Base-by-base conservation (phyloP, 2,888 invertebrate species). In the Myathropa florea region DNA sequence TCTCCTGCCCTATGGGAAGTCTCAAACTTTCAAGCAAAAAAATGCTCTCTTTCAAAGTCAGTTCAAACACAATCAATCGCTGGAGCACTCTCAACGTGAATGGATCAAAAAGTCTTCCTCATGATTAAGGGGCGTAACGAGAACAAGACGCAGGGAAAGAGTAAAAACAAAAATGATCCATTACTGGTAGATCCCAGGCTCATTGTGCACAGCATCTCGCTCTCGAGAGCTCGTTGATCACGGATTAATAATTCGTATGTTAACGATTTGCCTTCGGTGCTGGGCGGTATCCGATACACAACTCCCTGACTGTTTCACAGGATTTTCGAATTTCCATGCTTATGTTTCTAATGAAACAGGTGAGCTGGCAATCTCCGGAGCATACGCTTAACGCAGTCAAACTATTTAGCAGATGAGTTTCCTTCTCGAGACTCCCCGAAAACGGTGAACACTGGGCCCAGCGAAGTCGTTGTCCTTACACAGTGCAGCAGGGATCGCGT, bases 191-290 rank as follows among this genome's bases (percentile, higher is more conserved):
- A 77, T 70, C 81, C 59, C 72, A 82, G 61, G 53, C 63, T 23
- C 70, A 55, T 77, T 77, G 77, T 83, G 60, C 12, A 67, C 14
- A 63, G 53, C 64, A 46, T 76, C 72, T 68, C 59, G 46, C 28
- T 1, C 24, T 10, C 24, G 57, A 57, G 57, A 85, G 73, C 85
- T 85, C 64, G 82, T 85, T 85, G 85, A 85, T 82, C 85, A 82
- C 73, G 82, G 85, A 85, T 85, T 85, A 78, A 82, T 85, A 85
- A 85, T 78, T 85, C 82, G 70, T 73, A 82, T 82, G 82, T 82
- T 82, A 78, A 85, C 85, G 65, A 82, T 82, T 78, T 82, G 85
- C 85, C 85, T 73, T 85, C 73, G 85, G 85, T 82, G 73, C 63
- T 73, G 85, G 85, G 85, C 85, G 85, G 72, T 73, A 78, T 82